Evolutionary conservation across 2,797 vertebrate genomes (phyloP), one percentile per base, ranked within the genome.

Genomic region (Acipenser transmontanus): DNA sequence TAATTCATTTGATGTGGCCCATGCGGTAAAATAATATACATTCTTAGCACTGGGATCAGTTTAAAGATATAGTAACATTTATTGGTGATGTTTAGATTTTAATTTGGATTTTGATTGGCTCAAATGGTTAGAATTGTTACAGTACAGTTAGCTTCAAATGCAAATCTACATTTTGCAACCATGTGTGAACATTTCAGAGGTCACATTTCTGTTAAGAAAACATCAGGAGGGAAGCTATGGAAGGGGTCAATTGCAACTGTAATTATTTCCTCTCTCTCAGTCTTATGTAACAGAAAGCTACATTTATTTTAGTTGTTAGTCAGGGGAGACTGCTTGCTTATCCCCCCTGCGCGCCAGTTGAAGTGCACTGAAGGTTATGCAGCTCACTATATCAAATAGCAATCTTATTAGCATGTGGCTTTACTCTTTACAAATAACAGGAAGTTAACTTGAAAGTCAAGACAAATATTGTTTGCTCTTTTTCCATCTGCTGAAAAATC

Each of bases 361-460:
- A 73, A 76, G 74, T 52, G 50, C 59, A 74, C 76, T 71, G 47
- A 34, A 34, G 34, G 34, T 34, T 34, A 34, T 34, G 34, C 34
- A 80, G 76, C 67, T 63, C 10, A 20, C 65, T 6, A 73, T 71
- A 77, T 80, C 79, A 47, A 72, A 65, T 60, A 60, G 56, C 69
- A 68, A 80, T 83, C 79, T 80, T 76, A 85, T 78, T 72, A 77
- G 80, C 85, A 86, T 83, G 85, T 82, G 84, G 85, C 72, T 76
- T 74, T 71, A 70, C 76, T 80, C 77, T 47, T 10, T 60, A 72
- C 65, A 68, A 81, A 77, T 13, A 76, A 76, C 76, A 77, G 76
- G 82, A 84, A 84, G 80, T 74, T 76, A 72, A 71, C 76, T 71
- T 69, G 75, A 81, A 81, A 80, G 70, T 70, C 75, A 78, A 80